phyloP scores from a whole-genome alignment of 1,140 invertebrate species.

The Drosophila asahinai region DNA sequence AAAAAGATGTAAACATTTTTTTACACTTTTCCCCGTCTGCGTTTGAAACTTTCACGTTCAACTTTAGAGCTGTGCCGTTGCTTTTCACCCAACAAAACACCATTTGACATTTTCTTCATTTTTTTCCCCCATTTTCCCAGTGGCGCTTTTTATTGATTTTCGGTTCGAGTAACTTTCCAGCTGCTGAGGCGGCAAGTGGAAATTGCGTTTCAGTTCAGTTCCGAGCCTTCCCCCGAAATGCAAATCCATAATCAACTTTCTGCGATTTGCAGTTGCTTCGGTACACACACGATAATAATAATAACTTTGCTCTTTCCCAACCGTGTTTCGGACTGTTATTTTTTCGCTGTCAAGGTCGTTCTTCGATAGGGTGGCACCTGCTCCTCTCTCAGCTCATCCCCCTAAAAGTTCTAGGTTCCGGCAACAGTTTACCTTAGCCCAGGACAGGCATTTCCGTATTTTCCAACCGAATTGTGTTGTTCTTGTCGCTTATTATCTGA shows the following conservation, averaged over 20 bases:
- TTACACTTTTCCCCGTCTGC: constrained; percentile 29
- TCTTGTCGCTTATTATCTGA: constrained; percentile 14
- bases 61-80: constrained; percentile 6
- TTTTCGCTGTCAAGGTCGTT: constrained; percentile 78
- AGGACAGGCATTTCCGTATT: constrained; percentile 35
- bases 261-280: constrained; percentile 47
- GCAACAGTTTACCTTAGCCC: constrained; percentile 40
- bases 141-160: constrained; percentile 70
- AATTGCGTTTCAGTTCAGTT: constrained; percentile 53
- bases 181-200: constrained; percentile 33
- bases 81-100: constrained; percentile 58
- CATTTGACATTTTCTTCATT: constrained; percentile 68
- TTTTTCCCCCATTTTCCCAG: constrained; percentile 30
- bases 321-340: constrained; percentile 45
- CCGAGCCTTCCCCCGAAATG: constrained; percentile 57
- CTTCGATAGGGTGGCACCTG: constrained; percentile 39
- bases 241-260: constrained; percentile 75
- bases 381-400: not conserved
- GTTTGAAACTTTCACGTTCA: constrained; percentile 69
- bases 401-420: constrained; percentile 3
- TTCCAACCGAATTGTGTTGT: constrained; percentile 15
- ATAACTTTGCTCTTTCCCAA: constrained; percentile 34
- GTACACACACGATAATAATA: constrained; percentile 43
- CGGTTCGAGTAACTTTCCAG: constrained; percentile 60
- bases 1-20: constrained; percentile 53